Conservation (phyloP, 2,113 vertebrate species). For the Podiceps cristatus region DNA sequence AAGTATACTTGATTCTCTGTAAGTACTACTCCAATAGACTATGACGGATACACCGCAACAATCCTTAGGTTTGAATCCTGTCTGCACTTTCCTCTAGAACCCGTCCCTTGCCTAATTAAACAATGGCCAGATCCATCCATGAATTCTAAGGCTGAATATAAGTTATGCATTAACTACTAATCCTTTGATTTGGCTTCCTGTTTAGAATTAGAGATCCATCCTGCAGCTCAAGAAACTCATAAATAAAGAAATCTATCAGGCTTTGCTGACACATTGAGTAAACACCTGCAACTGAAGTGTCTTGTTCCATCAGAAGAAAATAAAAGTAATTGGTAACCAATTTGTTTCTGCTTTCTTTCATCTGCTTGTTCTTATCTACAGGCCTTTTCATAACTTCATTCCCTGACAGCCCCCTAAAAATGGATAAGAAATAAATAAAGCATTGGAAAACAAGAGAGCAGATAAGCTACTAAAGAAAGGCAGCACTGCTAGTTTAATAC, state of each 20-base stretch:
- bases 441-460: conserved; percentile 28
- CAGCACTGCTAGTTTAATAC: not conserved
- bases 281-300: conserved; percentile 40
- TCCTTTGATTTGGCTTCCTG: conserved; percentile 45
- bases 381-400: conserved; percentile 24
- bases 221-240: conserved; percentile 31
- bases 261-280: conserved; percentile 15
- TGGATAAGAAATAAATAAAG: conserved; percentile 55
- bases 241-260: conserved; percentile 22
- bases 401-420: conserved; percentile 29
- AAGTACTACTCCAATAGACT: not conserved
- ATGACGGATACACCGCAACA: not conserved
- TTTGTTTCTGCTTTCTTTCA: conserved; percentile 51
- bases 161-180: conserved; percentile 55
- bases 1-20: not conserved
- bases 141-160: conserved; percentile 10
- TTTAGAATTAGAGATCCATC: conserved; percentile 14
- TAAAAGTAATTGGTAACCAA: conserved; percentile 55
- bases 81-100: not conserved
- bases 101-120: conserved; percentile 17
- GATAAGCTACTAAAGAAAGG: conserved; percentile 25
- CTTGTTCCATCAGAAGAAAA: conserved; percentile 56
- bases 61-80: not conserved
- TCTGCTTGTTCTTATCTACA: conserved; percentile 19
- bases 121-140: not conserved